Evolutionary conservation across 2,797 vertebrate genomes (phyloP), one percentile per base, ranked within the genome.

Genomic region (Acanthopagrus latus): DNA sequence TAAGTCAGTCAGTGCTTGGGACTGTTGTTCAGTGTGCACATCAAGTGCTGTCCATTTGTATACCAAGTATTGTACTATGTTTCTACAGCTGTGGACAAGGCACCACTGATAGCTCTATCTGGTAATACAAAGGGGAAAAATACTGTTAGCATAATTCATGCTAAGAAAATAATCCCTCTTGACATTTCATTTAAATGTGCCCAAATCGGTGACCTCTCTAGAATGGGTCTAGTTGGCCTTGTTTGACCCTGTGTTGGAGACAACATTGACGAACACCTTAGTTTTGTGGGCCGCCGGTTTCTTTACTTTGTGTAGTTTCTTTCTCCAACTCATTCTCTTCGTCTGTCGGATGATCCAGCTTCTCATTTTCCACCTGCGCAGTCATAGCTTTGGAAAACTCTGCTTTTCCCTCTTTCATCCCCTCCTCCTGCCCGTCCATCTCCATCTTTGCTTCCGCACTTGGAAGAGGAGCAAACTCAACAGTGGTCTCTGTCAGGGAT

Each of bases 401-500:
- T 1, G 58, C 27, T 5, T 50, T 73, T 46, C 2, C 23, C 17
- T 76, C 77, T 57, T 74, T 62, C 25, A 13, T 7, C 44, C 51
- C 54, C 16, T 68, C 65, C 46, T 73, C 71, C 27, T 44, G 21
- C 23, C 4, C 16, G 0, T 81, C 23, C 20, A 20, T n/a, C 70
- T 67, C 77, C 14, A 11, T 29, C 27, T 51, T 38, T 14, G 6
- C 67, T 60, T 46, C 48, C 2, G 54, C 25, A 17, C 64, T 59
- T 44, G 68, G 51, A 55, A 16, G 44, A 51, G 57, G 59, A 66
- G 43, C 64, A 10, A 75, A 13, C 51, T 81, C 62, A 41, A 57
- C 63, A 10, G 71, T 54, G 13, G 55, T 83, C 33, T 80, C 64
- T 64, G 64, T 63, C 58, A 60, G 8, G 57, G 78, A 59, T 71